Base-by-base conservation (phyloP, 2,113 vertebrate genomes). In the Rhipidura dahli region DNA sequence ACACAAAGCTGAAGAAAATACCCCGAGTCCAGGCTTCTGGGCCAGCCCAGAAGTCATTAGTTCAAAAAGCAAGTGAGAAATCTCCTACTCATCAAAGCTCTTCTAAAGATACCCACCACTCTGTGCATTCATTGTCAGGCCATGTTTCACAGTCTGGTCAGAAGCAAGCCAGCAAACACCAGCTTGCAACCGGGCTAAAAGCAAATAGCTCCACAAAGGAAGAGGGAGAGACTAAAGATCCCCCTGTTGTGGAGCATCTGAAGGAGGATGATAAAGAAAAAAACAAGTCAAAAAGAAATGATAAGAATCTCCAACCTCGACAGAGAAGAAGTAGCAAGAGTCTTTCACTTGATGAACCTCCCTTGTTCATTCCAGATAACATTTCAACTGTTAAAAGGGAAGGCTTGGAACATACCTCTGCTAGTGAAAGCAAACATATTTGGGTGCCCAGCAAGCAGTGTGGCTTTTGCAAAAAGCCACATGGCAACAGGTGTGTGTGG, bases 281-380 rank as follows among this genome's bases (percentile, higher is more conserved):
- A 97, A 60, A 92, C 31, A 99, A 98, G 96, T 66, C 97, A 16
- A 99, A 98, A 98, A 99, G 98, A 96, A 93, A 92, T 8, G 99
- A 99, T 69, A 99, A 98, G 96, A 97, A 97, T 60, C 85, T 99
- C 56, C 98, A 98, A 3, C 98, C 98, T 75, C 98, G 98, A 23
- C 99, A 99, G 84, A 99, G 98, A 96, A 99, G 98, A 97, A 99
- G 97, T 69, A 97, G 98, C 71, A 98, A 97, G 95, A 99, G 98
- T 90, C 97, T 99, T 91, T 99, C 99, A 28, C 85, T 99, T 95
- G 99, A 99, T n/a, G 99, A 99, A 91, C 99, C 99, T 12, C 98
- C 98, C 0, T 97, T 99, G 78, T 99, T 99, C 91, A 98, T 99
- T 96, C 99, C 99, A 72, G 99, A 99, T 96, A 99, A 99, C n/a